Evolutionary conservation across 2,113 vertebrate species (phyloP).

Genomic region (Tupaia tana): DNA sequence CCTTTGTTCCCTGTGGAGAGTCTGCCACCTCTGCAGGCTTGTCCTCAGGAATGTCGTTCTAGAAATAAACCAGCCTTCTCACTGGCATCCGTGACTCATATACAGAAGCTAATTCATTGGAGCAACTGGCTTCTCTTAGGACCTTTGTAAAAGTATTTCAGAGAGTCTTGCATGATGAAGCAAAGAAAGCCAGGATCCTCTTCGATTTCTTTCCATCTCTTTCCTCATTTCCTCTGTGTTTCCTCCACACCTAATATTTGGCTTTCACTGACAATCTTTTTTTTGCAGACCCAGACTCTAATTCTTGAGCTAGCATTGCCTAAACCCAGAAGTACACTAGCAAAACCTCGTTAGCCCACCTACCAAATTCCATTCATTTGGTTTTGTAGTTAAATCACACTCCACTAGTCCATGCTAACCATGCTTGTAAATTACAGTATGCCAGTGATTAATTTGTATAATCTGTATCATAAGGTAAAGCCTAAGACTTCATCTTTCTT

Average conservation of each 20-base stretch:
- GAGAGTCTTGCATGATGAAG: conserved; percentile 48
- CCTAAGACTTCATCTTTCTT: not conserved
- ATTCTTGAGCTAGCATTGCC: not conserved
- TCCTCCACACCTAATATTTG: conserved; percentile 38
- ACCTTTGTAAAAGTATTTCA: conserved; percentile 70
- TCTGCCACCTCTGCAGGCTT: conserved; percentile 67
- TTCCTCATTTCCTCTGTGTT: conserved; percentile 45
- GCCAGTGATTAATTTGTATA: not conserved
- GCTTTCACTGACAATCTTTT: conserved; percentile 44
- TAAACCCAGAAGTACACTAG: conserved; percentile 8
- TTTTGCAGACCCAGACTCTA: conserved; percentile 26
- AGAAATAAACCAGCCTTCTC: conserved; percentile 76
- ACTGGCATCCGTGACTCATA: conserved; percentile 63
- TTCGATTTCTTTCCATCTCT: conserved; percentile 44
- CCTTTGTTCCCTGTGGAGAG: conserved; percentile 73
- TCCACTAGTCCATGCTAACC: not conserved
- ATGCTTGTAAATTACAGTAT: not conserved
- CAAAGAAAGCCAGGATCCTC: not conserved
- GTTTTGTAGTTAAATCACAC: not conserved
- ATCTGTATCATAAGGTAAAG: not conserved
- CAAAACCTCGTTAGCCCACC: not conserved
- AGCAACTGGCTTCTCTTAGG: conserved; percentile 73
- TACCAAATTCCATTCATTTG: not conserved
- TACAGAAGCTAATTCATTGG: conserved; percentile 78
- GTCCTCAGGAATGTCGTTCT: conserved; percentile 82